Conservation (phyloP, 2,113 vertebrate genomes). For the Clinocottus analis region DNA sequence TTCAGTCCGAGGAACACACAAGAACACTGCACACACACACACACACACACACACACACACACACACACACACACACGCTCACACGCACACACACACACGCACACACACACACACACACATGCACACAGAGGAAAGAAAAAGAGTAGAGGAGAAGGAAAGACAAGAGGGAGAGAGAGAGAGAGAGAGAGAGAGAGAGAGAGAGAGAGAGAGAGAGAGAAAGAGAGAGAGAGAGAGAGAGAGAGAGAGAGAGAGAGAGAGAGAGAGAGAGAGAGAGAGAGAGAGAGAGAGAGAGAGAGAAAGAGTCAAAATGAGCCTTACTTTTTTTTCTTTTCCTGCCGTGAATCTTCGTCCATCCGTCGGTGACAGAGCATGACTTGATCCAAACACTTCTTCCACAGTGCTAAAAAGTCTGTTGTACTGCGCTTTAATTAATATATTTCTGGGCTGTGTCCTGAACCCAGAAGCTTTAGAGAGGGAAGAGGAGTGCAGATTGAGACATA, state of each 20-base stretch:
- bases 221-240: slow-evolving; percentile 51
- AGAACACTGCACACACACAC: slow-evolving; percentile 53
- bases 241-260: slow-evolving; percentile 53
- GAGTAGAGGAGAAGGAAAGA: slow-evolving; percentile 12
- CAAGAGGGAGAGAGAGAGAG: slow-evolving; percentile 21
- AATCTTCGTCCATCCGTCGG: slow-evolving; percentile 83
- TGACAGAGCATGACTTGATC: slow-evolving; percentile 83
- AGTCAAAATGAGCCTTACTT: slow-evolving; percentile 87
- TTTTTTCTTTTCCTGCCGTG: slow-evolving; percentile 68
- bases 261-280: too few species aligned
- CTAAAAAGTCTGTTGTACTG: slow-evolving; percentile 73
- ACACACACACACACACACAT: too few species aligned
- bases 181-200: slow-evolving; percentile 51
- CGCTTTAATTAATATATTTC: slow-evolving; percentile 82
- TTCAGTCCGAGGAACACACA: slow-evolving; percentile 71
- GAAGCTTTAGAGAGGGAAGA: slow-evolving; percentile 90
- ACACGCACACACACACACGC: too few species aligned
- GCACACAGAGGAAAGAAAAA: slow-evolving; percentile 8
- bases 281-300: slow-evolving; percentile 42
- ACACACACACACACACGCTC: slow-evolving; percentile 13
- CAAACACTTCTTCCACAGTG: slow-evolving; percentile 81
- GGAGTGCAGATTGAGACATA: slow-evolving; percentile 99
- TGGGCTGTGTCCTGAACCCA: slow-evolving; percentile 86
- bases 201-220: too few species aligned
- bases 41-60: slow-evolving; percentile 47